Percentiles rank a stretch among this genome's conserved stretches.
phyloP scores from a whole-genome alignment of 2,888 invertebrate genomes.

The Uropetala carovei region DNA sequence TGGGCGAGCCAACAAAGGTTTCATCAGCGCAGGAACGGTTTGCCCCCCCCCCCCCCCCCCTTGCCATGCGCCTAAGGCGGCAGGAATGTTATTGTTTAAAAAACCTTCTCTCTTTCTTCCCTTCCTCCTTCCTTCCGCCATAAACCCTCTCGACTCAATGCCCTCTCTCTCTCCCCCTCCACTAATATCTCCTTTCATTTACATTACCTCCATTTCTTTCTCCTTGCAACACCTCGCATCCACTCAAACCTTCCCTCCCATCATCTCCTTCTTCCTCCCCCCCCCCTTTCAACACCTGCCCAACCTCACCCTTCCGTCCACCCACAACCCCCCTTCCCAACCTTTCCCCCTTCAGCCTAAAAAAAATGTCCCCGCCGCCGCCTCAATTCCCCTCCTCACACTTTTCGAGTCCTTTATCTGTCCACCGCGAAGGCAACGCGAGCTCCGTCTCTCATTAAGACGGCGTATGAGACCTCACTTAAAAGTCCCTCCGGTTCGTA shows the following conservation, averaged over 20 bases:
- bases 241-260: not conserved
- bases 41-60: not conserved
- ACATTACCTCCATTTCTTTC: constrained; percentile 1
- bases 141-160: not conserved
- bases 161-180: not conserved
- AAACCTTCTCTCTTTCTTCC: not conserved
- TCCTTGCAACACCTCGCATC: not conserved
- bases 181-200: constrained; percentile 39
- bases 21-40: not conserved
- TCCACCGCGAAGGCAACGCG: constrained; percentile 84
- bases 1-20: not conserved
- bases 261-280: not conserved
- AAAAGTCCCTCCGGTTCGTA: constrained; percentile 68
- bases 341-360: not conserved
- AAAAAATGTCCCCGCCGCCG: not conserved
- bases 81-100: not conserved
- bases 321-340: not conserved
- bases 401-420: not conserved
- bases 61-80: not conserved
- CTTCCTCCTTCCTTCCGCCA: not conserved
- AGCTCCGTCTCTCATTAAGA: constrained; percentile 71
- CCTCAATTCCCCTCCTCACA: not conserved
- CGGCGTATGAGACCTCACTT: constrained; percentile 69
- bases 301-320: not conserved
- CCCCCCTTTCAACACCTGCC: not conserved